Base-by-base conservation (phyloP, 1,140 invertebrate species). In the Drosophila nannoptera region DNA sequence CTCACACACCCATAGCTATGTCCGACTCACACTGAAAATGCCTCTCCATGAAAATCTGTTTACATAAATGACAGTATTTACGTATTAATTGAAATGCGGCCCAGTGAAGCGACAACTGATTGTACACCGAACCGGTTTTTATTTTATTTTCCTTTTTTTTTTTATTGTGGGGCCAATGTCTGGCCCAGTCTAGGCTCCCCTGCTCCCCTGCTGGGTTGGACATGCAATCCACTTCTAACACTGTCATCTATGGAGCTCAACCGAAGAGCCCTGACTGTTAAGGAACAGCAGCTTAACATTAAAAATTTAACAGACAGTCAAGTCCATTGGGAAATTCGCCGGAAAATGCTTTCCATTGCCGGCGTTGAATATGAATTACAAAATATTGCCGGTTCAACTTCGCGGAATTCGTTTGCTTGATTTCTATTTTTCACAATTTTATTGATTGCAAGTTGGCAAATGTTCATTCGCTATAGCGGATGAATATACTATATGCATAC, bases 51-150 rank as follows among this genome's bases (percentile, higher is more conserved):
- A 54, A 78, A 77, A 77, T 80, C 42, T 69, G 67, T 77, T 80
- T 68, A 86, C 73, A 66, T 64, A 64, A 73, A 78, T 64, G 81
- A 86, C 81, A 74, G 63, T 84, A 86, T 84, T 84, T 86, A 66
- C 62, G 73, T 70, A 76, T 66, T 83, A 76, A 84, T 86, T 78
- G 78, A 84, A 84, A 66, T 49, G 64, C 48, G 56, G 49, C 56
- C 60, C 75, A 68, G 29, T 70, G 36, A 59, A 66, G 58, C 58
- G 62, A 50, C 45, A 55, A 68, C 14, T 58, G 31, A 53, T 55
- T 33, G 16, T 16, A n/a, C 29, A 7, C 43, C 16, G 29, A 69
- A 52, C 61, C 67, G 38, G 61, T 69, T 58, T 58, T 5, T 40
- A 16, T 22, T 22, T 22, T 22, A 22, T 22, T 22, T 22, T 22